Base-by-base conservation (phyloP, 2,797 vertebrate genomes). In the Salarias fasciatus region DNA sequence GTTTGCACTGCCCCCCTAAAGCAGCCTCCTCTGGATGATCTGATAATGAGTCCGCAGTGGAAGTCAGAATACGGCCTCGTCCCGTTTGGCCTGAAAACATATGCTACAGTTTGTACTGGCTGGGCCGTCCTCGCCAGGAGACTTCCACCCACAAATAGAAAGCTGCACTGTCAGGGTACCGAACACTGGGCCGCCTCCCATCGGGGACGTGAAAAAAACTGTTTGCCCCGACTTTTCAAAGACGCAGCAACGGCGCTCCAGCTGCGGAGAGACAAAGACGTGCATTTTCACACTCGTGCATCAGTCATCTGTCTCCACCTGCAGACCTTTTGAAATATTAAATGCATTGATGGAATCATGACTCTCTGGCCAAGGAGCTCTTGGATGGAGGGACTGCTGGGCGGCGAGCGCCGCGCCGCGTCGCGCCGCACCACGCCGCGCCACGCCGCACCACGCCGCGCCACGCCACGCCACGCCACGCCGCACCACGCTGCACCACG, bases 361-460 rank as follows among this genome's bases (percentile, higher is more conserved):
- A 82, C 70, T 82, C 62, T 68, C 42, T 4, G 2, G 59, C 36
- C 84, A 83, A 81, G 79, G 53, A 84, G 77, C 68, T 60, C 77
- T 81, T 83, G 85, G 73, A 81, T 83, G 63, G 63, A 60, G 69
- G 79, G 75, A 68, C 68, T 61, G 65, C 66, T 52, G 62, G 47
- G 63, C 46, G 5, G 63, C 56, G 63, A 77, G 63, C 53, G 73
- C 61, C 70, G 61, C 63, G 53, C 64, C 53, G 59, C n/a, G n/a
- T n/a, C n/a, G n/a, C n/a, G n/a, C n/a, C n/a, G n/a, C n/a, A n/a
- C n/a, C n/a, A n/a, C n/a, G n/a, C n/a, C n/a, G n/a, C n/a, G n/a
- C n/a, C n/a, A n/a, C n/a, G n/a, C n/a, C n/a, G n/a, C n/a, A n/a
- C n/a, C n/a, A n/a, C n/a, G n/a, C n/a, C n/a, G n/a, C n/a, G n/a